Evolutionary conservation across 2,888 invertebrate species (phyloP), one percentile per base, ranked within the genome.

Genomic region (Euplagia quadripunctaria): DNA sequence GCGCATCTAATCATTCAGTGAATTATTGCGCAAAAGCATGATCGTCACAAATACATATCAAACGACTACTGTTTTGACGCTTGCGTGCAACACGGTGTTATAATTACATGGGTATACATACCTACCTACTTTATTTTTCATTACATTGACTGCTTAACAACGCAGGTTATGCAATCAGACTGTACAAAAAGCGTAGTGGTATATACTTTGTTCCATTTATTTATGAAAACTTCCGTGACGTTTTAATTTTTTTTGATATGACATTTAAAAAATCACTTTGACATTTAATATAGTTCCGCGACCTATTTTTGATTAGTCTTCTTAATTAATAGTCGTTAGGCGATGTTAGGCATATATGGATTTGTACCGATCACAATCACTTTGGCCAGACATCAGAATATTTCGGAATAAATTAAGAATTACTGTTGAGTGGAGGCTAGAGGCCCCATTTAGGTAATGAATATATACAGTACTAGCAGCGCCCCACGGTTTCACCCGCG

Each of bases 1-100:
- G 89, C 89, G 89, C 89, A 91, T 90, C 91, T 89, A 92, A 92
- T 92, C 89, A 91, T 87, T 89, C 90, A 89, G 82, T 85, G 85
- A 84, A 77, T 83, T 85, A 86, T 89, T 88, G 84, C 85, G 85
- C 87, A 89, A 89, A 90, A 87, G 87, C 87, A 79, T 75, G 83
- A 87, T 82, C 75, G 82, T 83, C 82, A 85, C 81, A 82, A 79
- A 80, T 82, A 76, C 77, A 74, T 77, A 79, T 77, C 66, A 77
- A 86, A 78, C 77, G 75, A 78, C 77, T 79, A 78, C 70, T 79
- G 73, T 78, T 78, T 83, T 81, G 80, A 85, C 80, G 77, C 75
- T 73, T 80, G 79, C 76, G 75, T 77, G 64, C 74, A 78, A 79
- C 77, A 78, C 78, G 74, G 76, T 85, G 83, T 75, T 72, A 78